These are phyloP conservation scores for Hyppa rectilinea DNA, from an alignment of 2,888 invertebrate genomes.

Conservation along the genomic window DNA sequence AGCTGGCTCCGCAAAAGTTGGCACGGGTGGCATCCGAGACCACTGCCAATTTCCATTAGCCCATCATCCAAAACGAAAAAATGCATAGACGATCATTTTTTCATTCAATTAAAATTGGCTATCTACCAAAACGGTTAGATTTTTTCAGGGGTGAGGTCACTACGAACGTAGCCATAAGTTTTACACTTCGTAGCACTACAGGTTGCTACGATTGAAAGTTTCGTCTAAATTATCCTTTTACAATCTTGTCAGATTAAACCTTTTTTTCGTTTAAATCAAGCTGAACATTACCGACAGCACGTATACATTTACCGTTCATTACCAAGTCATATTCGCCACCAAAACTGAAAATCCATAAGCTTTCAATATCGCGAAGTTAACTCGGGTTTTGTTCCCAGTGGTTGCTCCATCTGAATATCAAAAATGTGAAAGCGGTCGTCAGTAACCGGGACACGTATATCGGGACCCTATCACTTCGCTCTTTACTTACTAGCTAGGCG, in stretches of 20 bases:
- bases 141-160: slow-evolving; percentile 67
- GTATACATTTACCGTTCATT: slow-evolving; percentile 78
- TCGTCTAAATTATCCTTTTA: background rate
- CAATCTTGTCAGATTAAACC: background rate
- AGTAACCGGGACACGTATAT: slow-evolving; percentile 89
- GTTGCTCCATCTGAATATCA: slow-evolving; percentile 90
- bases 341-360: slow-evolving; percentile 90
- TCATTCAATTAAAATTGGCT: slow-evolving; percentile 91
- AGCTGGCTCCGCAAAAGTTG: slow-evolving; percentile 90
- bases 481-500: slow-evolving; percentile 89
- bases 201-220: background rate
- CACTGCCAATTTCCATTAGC: slow-evolving; percentile 91
- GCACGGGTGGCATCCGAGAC: slow-evolving; percentile 86
- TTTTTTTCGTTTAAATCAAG: slow-evolving; percentile 17
- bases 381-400: slow-evolving; percentile 89
- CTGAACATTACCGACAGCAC: slow-evolving; percentile 52
- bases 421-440: slow-evolving; percentile 89
- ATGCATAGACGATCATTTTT: slow-evolving; percentile 90
- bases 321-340: slow-evolving; percentile 80
- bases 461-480: slow-evolving; percentile 90
- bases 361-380: slow-evolving; percentile 90
- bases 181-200: slow-evolving; percentile 23
- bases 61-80: slow-evolving; percentile 91
- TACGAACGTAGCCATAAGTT: slow-evolving; percentile 24
- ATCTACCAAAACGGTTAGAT: slow-evolving; percentile 83